A percentile compares a stretch with the other conserved stretches of the same genome.
phyloP scores from a whole-genome alignment of 2,797 vertebrate species.

The Otolemur crassicaudatus region DNA sequence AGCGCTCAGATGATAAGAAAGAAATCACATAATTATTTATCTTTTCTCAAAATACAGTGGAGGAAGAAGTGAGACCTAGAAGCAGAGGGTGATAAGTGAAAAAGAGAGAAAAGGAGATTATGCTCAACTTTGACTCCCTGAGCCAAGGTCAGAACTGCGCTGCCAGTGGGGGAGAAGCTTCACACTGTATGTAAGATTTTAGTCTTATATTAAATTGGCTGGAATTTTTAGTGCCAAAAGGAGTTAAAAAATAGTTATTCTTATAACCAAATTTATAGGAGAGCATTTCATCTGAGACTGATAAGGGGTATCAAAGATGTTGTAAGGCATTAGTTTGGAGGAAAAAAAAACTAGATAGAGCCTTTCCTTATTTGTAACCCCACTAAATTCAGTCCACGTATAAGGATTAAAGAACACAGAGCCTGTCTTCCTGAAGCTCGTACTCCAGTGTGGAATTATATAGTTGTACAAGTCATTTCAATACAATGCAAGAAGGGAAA shows the following conservation, averaged over 20 bases:
- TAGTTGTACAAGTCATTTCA: not conserved
- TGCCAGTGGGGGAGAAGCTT: not conserved
- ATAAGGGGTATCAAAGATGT: not conserved
- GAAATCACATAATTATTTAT: not conserved
- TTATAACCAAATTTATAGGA: not conserved
- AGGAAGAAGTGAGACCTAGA: not conserved
- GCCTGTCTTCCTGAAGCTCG: not conserved
- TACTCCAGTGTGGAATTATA: not conserved
- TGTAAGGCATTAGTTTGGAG: not conserved
- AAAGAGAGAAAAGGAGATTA: not conserved
- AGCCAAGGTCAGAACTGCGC: not conserved
- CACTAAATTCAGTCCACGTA: not conserved
- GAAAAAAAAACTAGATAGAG: accelerated
- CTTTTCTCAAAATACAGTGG: not conserved
- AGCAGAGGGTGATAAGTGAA: not conserved
- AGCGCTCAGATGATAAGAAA: not conserved
- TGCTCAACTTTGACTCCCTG: not conserved
- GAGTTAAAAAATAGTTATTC: not conserved
- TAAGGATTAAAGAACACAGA: not conserved
- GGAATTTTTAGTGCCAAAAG: not conserved
- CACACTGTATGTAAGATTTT: not conserved
- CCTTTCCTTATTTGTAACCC: not conserved
- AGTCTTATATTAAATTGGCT: not conserved
- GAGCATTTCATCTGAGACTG: not conserved
- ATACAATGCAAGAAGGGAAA: not conserved